Conservation (phyloP, 2,888 invertebrate genomes). For the Rambutsinella grinnellia region DNA sequence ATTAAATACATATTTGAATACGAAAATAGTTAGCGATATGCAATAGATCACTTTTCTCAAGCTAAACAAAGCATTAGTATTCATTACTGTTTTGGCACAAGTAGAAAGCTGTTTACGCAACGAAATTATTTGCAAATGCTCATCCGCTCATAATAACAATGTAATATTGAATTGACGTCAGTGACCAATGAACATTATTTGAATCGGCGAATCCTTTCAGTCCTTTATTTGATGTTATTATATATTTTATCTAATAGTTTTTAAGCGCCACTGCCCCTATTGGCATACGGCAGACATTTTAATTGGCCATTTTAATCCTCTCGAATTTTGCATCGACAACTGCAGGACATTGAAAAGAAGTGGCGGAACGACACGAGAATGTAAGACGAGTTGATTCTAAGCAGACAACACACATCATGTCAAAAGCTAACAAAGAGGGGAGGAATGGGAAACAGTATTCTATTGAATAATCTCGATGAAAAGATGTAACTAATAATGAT, state of each 20-base stretch:
- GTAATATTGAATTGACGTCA: no score
- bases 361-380: not conserved
- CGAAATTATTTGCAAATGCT: no score
- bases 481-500: constrained; percentile 18
- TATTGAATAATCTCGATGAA: constrained; percentile 30
- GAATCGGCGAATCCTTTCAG: no score
- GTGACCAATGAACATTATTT: no score
- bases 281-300: not conserved
- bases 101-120: no score
- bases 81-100: no score
- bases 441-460: constrained; percentile 43
- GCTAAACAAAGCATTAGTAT: no score
- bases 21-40: not conserved
- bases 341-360: not conserved
- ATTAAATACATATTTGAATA: not conserved
- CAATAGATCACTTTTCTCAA: no score
- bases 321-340: not conserved
- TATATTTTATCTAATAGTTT: no score
- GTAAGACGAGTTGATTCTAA: not conserved
- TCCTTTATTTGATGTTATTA: no score
- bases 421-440: not conserved
- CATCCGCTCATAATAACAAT: no score
- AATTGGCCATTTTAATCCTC: not conserved
- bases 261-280: no score
- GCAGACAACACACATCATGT: not conserved